phyloP scores from a whole-genome alignment of 1,140 invertebrate genomes.

The Linepithema humile region DNA sequence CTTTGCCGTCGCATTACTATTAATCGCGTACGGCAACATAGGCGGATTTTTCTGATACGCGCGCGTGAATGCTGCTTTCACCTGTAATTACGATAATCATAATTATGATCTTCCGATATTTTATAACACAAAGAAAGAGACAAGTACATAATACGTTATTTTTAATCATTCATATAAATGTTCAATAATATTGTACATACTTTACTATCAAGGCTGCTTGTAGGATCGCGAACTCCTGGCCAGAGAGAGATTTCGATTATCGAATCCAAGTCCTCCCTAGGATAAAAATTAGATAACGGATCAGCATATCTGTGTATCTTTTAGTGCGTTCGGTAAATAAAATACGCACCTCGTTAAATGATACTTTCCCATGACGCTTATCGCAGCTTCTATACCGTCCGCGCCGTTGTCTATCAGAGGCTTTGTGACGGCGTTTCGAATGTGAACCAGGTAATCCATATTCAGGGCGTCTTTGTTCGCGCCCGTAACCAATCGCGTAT shows the following conservation, averaged over 20 bases:
- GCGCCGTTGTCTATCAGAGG: constrained; percentile 89
- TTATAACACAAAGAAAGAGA: neutral
- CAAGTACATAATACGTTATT: neutral
- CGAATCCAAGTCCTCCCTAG: constrained; percentile 95
- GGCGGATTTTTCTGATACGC: constrained; percentile 94
- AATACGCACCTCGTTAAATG: constrained; percentile 93
- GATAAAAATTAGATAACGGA: neutral
- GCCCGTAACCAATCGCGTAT: constrained; percentile 85
- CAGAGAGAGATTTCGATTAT: constrained; percentile 94
- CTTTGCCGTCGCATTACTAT: constrained; percentile 86
- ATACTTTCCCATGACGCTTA: constrained; percentile 93
- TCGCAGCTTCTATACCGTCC: constrained; percentile 90
- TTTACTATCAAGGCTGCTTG: constrained; percentile 91
- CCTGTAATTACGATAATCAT: constrained; percentile 82
- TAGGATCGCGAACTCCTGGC: constrained; percentile 91
- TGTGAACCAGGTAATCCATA: constrained; percentile 92
- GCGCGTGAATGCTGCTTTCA: constrained; percentile 96
- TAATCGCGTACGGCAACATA: constrained; percentile 88
- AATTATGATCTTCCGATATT: constrained; percentile 3
- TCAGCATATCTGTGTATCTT: neutral
- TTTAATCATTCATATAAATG: neutral
- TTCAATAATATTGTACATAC: constrained; percentile 81
- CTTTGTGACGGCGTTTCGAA: constrained; percentile 89
- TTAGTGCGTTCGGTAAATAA: constrained; percentile 84
- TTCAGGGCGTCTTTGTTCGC: constrained; percentile 91